A percentile compares a stretch with the other conserved stretches of the same genome.
Evolutionary conservation across 2,888 invertebrate genomes (phyloP).

Genomic region (Lepas anatifera): DNA sequence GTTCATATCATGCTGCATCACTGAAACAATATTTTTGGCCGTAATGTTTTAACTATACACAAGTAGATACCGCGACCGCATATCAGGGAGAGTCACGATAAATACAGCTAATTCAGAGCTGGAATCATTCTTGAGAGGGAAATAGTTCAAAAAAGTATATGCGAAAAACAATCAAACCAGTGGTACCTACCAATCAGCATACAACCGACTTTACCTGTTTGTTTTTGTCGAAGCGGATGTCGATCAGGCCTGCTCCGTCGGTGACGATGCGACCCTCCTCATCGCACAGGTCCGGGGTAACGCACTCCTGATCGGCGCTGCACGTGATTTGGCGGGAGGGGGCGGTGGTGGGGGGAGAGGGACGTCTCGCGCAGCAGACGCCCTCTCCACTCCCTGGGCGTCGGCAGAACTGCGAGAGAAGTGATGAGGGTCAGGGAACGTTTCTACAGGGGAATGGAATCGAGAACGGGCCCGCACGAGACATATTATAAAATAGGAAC

Average conservation of each 20-base stretch:
- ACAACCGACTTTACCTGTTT: no score
- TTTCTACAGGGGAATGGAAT: neutral
- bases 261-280: neutral
- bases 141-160: no score
- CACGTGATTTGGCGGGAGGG: neutral
- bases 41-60: no score
- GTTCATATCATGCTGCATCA: no score
- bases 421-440: neutral
- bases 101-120: no score
- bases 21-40: no score
- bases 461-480: neutral
- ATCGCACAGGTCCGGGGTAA: neutral
- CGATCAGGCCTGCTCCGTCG: conserved; percentile 15
- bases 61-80: no score
- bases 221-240: conserved; percentile 5
- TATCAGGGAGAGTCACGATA: no score
- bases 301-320: conserved; percentile 5
- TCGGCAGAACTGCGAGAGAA: neutral
- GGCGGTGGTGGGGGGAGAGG: neutral
- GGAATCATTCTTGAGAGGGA: no score
- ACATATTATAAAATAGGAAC: neutral
- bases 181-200: no score
- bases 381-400: neutral
- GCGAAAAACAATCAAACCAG: no score
- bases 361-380: neutral